These are phyloP conservation scores for Florisuga fusca DNA, from an alignment of 2,797 vertebrate genomes.

Conservation along the genomic window DNA sequence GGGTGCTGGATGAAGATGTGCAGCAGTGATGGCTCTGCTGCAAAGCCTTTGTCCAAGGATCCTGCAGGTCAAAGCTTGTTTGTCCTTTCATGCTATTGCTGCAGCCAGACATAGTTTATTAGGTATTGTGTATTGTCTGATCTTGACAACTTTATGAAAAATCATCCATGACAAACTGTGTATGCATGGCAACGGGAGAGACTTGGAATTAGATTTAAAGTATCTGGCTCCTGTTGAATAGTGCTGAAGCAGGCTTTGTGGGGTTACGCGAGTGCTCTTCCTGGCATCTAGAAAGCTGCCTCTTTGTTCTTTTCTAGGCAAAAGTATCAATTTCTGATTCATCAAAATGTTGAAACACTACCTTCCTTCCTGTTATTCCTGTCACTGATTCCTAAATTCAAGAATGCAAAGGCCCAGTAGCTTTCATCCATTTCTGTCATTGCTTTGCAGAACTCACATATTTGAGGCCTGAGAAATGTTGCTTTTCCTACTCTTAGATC, in stretches of 20 bases:
- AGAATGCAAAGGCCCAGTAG: not conserved
- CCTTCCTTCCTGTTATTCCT: not conserved
- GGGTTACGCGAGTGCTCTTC: not conserved
- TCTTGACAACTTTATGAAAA: not conserved
- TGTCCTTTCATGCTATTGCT: accelerated
- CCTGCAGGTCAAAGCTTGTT: not conserved
- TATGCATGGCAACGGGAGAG: accelerated
- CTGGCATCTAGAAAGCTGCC: not conserved
- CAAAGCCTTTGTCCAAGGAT: not conserved
- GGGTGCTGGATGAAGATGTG: not conserved
- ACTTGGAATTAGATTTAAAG: not conserved
- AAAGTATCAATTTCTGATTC: not conserved
- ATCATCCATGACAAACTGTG: accelerated
- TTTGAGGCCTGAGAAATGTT: not conserved
- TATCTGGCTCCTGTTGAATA: not conserved
- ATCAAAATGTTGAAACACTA: not conserved
- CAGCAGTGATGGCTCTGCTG: not conserved
- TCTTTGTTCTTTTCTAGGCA: not conserved
- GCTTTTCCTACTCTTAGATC: not conserved
- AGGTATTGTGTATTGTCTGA: not conserved
- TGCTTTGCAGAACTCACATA: not conserved
- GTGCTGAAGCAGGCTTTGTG: not conserved
- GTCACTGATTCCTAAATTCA: not conserved
- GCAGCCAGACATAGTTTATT: accelerated
- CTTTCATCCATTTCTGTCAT: not conserved